phyloP scores from a whole-genome alignment of 1,140 invertebrate species.

The Platorchestia sp. region DNA sequence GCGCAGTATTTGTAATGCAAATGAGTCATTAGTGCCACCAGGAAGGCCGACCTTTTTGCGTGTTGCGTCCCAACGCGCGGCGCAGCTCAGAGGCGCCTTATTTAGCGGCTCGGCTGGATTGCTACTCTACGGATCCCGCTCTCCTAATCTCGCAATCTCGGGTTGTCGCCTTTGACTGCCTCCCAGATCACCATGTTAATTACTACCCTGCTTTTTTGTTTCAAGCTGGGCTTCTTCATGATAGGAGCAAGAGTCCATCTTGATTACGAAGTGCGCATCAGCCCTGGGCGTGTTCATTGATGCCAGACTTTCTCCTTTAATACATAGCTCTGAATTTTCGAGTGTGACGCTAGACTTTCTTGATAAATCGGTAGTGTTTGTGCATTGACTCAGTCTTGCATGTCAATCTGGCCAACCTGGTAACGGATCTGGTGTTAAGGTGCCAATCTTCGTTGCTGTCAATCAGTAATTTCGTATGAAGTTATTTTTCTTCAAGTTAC shows the following conservation, averaged over 20 bases:
- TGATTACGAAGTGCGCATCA: neutral
- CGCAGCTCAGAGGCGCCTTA: neutral
- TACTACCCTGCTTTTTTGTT: neutral
- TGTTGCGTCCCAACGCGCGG: neutral
- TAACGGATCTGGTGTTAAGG: too few species aligned
- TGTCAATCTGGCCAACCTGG: too few species aligned
- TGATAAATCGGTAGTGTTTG: neutral
- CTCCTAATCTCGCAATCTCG: slow-evolving; percentile 29
- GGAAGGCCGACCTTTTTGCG: neutral
- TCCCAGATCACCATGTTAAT: slow-evolving; percentile 28
- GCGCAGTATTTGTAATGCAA: neutral
- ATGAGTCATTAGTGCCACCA: neutral
- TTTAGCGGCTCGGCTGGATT: neutral
- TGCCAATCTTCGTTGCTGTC: too few species aligned
- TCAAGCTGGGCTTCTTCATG: neutral
- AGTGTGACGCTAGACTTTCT: neutral
- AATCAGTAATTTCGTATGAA: too few species aligned
- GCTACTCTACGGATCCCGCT: neutral
- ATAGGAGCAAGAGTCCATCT: neutral
- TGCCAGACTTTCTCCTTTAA: neutral
- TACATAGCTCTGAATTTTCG: neutral
- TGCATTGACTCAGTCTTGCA: too few species aligned
- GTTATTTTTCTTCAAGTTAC: too few species aligned
- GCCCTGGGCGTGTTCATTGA: neutral
- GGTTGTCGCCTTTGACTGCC: neutral